A percentile compares a stretch with the other conserved stretches of the same genome.
phyloP scores from a whole-genome alignment of 2,888 invertebrate genomes.

The Watsonalla cultraria region DNA sequence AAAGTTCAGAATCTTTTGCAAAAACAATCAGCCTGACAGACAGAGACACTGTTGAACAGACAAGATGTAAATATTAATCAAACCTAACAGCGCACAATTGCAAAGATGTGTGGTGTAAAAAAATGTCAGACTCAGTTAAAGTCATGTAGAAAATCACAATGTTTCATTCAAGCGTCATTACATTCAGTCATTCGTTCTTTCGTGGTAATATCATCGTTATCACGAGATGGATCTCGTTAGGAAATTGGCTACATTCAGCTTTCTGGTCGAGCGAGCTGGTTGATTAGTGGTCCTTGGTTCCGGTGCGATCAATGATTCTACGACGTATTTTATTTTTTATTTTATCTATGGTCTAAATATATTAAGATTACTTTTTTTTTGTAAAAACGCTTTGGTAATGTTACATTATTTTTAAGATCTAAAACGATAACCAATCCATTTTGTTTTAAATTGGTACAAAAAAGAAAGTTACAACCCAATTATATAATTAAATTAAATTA shows the following conservation, averaged over 20 bases:
- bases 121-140: conserved; percentile 10
- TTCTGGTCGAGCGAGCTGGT: conserved; percentile 43
- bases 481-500: neutral
- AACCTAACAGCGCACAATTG: no score
- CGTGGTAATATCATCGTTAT: conserved; percentile 32
- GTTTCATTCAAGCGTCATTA: conserved; percentile 60
- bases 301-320: conserved; percentile 13
- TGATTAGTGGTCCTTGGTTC: conserved; percentile 43
- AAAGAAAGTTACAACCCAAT: no score
- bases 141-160: conserved; percentile 21
- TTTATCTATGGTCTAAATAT: neutral
- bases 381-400: no score
- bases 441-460: no score
- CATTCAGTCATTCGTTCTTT: conserved; percentile 46
- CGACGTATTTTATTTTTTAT: neutral
- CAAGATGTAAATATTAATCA: no score
- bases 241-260: conserved; percentile 63
- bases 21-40: no score
- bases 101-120: neutral
- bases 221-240: conserved; percentile 54
- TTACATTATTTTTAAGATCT: neutral
- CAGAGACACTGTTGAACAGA: no score
- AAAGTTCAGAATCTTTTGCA: no score
- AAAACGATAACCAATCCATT: no score
- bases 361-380: no score